A percentile compares a stretch with the other conserved stretches of the same genome.
phyloP scores from a whole-genome alignment of 1,140 invertebrate species.

The Lasioglossum albipes region DNA sequence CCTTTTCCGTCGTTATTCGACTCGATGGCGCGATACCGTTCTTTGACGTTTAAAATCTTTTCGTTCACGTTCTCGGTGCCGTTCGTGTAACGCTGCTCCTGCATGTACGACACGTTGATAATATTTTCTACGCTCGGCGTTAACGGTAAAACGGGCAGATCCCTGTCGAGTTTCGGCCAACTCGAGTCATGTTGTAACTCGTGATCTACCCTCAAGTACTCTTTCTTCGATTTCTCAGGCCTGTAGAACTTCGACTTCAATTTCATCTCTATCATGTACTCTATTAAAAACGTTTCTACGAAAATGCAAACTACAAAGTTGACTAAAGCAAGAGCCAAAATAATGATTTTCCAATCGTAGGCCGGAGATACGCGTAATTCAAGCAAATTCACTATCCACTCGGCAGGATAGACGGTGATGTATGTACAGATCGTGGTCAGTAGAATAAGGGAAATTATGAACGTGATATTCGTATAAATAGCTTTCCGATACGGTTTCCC shows the following conservation, averaged over 20 bases:
- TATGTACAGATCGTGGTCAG: conserved; percentile 85
- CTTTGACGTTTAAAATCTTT: not conserved
- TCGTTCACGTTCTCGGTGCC: conserved; percentile 23
- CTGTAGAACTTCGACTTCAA: conserved; percentile 80
- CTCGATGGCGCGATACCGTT: conserved; percentile 1
- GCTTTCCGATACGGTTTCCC: conserved; percentile 93
- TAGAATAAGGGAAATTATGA: conserved; percentile 84
- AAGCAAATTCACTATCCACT: conserved; percentile 83
- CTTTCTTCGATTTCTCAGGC: conserved; percentile 81
- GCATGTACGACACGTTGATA: conserved; percentile 37
- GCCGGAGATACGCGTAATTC: conserved; percentile 85
- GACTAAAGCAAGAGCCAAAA: conserved; percentile 82
- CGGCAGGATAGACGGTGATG: conserved; percentile 85
- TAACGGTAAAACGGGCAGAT: conserved; percentile 59
- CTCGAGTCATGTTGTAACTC: conserved; percentile 70
- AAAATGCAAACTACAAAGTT: conserved; percentile 84
- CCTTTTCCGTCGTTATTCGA: not conserved
- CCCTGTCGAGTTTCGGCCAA: conserved; percentile 69
- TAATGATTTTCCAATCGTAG: conserved; percentile 82
- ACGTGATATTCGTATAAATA: conserved; percentile 88
- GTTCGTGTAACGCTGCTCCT: not conserved
- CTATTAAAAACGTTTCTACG: conserved; percentile 83
- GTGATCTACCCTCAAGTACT: conserved; percentile 79
- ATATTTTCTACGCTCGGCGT: conserved; percentile 66
- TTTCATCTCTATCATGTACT: conserved; percentile 82